Base-by-base conservation (phyloP, 2,113 vertebrate genomes). In the Coryphaenoides rupestris region DNA sequence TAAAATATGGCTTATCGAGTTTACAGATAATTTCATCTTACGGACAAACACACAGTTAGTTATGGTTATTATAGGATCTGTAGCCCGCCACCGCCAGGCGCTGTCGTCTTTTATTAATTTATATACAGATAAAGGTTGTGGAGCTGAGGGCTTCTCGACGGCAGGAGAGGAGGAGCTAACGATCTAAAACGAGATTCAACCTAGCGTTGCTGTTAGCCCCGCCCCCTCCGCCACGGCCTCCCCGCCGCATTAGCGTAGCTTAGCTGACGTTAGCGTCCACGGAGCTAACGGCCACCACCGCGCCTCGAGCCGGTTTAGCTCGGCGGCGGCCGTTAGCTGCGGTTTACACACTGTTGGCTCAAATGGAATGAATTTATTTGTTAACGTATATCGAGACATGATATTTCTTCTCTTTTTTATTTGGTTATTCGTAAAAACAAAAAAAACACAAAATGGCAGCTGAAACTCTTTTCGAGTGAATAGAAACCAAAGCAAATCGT, bases 1-100 rank as follows among this genome's bases (percentile, higher is more conserved):
- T 90, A 80, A 90, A 89, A 91, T 92, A 92, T 92, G 91, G 91
- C 91, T 92, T 92, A 85, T 89, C 77, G 72, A 80, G 83, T 86
- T 88, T 85, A 86, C 76, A 83, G 73, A 74, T 73, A 57, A 83
- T 81, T 65, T 58, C 68, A 58, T 76, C 83, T 82, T 66, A 76
- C 63, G 77, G 79, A 84, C 72, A 86, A 74, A 86, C 79, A 82
- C 80, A 82, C 76, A 80, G 62, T 76, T 63, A 77, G 28, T n/a
- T 74, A 69, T 74, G 73, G 69, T 55, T 86, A 72, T 54, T 66
- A 50, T 65, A 76, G 77, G 73, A 82, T 84, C 77, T 70, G 82
- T 83, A 75, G 77, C 80, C 82, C 63, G 61, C 64, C 63, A 61
- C 64, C 54, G 66, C 28, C 63, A 76, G 80, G 80, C 73, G 68